phyloP scores from a whole-genome alignment of 1,140 invertebrate species.

The Drosophila pachea region DNA sequence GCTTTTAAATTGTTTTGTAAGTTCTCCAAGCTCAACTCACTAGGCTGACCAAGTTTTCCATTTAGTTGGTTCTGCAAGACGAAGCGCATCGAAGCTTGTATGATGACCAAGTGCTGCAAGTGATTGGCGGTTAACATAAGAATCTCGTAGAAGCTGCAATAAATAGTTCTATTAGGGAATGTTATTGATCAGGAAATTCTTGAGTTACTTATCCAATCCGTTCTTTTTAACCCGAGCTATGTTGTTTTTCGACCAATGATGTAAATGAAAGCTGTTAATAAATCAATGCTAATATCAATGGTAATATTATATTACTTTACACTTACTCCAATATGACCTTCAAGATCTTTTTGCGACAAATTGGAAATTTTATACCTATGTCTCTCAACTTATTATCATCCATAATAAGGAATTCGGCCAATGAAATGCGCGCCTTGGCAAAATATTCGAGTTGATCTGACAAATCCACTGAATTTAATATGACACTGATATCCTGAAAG shows the following conservation, averaged over 20 bases:
- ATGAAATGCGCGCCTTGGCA: conserved; percentile 66
- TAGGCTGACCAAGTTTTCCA: conserved; percentile 42
- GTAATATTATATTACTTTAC: background rate
- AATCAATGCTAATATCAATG: background rate
- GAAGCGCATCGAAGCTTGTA: conserved; percentile 64
- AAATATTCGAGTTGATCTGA: conserved; percentile 74
- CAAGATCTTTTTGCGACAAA: conserved; percentile 78
- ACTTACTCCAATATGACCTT: conserved; percentile 78
- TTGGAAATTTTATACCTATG: conserved; percentile 77
- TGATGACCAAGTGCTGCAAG: conserved; percentile 69
- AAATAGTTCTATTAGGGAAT: background rate
- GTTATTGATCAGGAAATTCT: no score
- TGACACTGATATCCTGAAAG: conserved; percentile 76
- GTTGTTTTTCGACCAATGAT: conserved; percentile 69
- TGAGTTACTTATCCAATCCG: conserved; percentile 61
- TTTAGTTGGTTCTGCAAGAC: conserved; percentile 50
- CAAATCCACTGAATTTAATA: conserved; percentile 76
- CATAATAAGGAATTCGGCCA: conserved; percentile 79
- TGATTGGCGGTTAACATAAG: conserved; percentile 73
- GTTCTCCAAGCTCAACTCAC: conserved; percentile 33
- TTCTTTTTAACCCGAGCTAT: conserved; percentile 60
- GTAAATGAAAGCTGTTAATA: conserved; percentile 63
- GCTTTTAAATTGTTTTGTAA: conserved; percentile 47
- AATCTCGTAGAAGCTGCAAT: conserved; percentile 72
- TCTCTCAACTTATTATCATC: conserved; percentile 71